Evolutionary conservation across 2,113 vertebrate genomes (phyloP), one percentile per base, ranked within the genome.

Genomic region (Petroica traversi): DNA sequence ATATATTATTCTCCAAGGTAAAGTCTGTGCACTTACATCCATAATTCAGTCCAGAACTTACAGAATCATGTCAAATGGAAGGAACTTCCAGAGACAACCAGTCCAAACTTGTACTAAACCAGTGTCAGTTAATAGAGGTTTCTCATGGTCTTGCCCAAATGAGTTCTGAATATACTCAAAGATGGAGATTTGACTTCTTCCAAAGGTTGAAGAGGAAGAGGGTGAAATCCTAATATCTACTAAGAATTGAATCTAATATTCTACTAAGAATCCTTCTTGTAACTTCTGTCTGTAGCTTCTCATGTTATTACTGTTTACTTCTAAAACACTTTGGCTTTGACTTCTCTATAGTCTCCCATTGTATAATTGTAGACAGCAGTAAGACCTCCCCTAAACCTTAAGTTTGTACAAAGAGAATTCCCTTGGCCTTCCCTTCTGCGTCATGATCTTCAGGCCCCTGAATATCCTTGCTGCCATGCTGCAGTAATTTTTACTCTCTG

Each of bases 191-290:
- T 74, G 6, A 45, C 22, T 74, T 72, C 19, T 77, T 91, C 17
- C 33, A 68, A 62, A 49, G 4, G 5, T 5, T 83, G 33, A 49
- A 28, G 2, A 19, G 1, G 1, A 6, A 33, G 33, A 23, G 2
- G 8, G 2, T 3, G 1, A 82, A 88, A 61, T 86, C 14, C 17
- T 75, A 12, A 24, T 36, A 67, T 22, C 19, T 58, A 43, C 12
- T 62, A 33, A 68, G n/a, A 61, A 71, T 81, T 74, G 73, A n/a
- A n/a, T n/a, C n/a, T n/a, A n/a, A n/a, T n/a, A n/a, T n/a, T n/a
- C n/a, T n/a, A n/a, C n/a, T n/a, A n/a, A n/a, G n/a, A n/a, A n/a
- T 18, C 10, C 5, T 57, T 69, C 40, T 69, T 55, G 5, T 9
- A 62, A 5, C 11, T 74, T 90, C 40, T 49, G 7, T 54, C 8